These are phyloP conservation scores for Hydrozoanthus gracilis DNA, from an alignment of 92 coral and sea anemone genomes.

Conservation along the genomic window DNA sequence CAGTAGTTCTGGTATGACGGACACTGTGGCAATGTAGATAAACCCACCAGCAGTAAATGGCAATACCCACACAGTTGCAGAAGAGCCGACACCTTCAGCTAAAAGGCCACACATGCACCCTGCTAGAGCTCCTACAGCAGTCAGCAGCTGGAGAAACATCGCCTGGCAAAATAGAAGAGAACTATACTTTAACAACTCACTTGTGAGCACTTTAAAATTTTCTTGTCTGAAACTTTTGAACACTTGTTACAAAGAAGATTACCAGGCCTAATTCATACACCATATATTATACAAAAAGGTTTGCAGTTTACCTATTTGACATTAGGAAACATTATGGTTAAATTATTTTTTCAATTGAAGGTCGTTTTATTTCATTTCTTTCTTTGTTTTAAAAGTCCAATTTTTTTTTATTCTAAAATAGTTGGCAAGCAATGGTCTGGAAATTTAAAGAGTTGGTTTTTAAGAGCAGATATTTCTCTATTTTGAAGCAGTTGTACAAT, in stretches of 20 bases:
- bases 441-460: too few species aligned
- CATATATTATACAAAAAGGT: neutral
- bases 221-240: too few species aligned
- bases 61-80: slow-evolving; percentile 96
- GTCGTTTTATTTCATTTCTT: neutral
- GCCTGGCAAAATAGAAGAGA: slow-evolving; percentile 64
- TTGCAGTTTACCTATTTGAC: neutral
- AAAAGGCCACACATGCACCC: slow-evolving; percentile 94
- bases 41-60: slow-evolving; percentile 99
- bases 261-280: neutral
- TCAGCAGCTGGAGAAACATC: slow-evolving; percentile 92
- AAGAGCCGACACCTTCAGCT: slow-evolving; percentile 90
- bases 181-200: too few species aligned
- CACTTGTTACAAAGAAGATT: neutral
- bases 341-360: neutral
- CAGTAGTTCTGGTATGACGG: slow-evolving; percentile 93
- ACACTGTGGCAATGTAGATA: slow-evolving; percentile 97
- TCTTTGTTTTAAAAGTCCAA: neutral
- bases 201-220: too few species aligned
- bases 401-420: neutral
- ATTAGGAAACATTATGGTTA: neutral
- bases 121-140: slow-evolving; percentile 97
- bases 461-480: too few species aligned
- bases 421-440: neutral
- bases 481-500: too few species aligned